These are phyloP conservation scores for Unio delphinus DNA, from an alignment of 2,888 invertebrate genomes.

Conservation along the genomic window DNA sequence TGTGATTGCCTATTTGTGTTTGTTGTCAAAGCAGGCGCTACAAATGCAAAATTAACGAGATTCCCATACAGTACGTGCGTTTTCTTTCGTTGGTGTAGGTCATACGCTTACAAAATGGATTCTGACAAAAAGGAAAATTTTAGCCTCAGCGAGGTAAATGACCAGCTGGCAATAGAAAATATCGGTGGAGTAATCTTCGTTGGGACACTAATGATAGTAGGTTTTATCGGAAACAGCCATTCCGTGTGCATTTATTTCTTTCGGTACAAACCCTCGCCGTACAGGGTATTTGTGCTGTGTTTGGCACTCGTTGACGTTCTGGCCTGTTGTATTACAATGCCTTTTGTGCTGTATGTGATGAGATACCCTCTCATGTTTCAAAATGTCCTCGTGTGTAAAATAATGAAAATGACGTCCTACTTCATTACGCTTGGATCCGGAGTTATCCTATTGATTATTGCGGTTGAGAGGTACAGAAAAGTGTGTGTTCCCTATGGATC, in stretches of 20 bases:
- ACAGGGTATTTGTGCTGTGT: constrained; percentile 5
- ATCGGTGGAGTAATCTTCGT: background rate
- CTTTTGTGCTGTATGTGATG: constrained; percentile 1
- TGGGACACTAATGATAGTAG: constrained; percentile 5
- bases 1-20: too few species aligned
- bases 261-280: constrained; percentile 2
- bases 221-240: constrained; percentile 9
- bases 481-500: constrained; percentile 3
- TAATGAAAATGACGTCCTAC: background rate
- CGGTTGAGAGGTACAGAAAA: constrained; percentile 10
- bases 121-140: too few species aligned
- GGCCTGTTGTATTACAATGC: constrained; percentile 4
- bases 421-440: constrained; percentile 4
- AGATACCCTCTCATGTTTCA: constrained; percentile 5
- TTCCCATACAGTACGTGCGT: too few species aligned
- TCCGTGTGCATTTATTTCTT: constrained; percentile 4
- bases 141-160: too few species aligned
- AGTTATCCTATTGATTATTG: constrained; percentile 3
- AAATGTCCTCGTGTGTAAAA: constrained; percentile 2
- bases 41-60: too few species aligned
- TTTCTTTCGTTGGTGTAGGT: too few species aligned
- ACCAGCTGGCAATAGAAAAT: too few species aligned
- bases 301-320: constrained; percentile 6
- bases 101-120: too few species aligned
- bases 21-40: too few species aligned